These are phyloP conservation scores for Drosophila kohkoa DNA, from an alignment of 1,140 invertebrate species.

Conservation along the genomic window DNA sequence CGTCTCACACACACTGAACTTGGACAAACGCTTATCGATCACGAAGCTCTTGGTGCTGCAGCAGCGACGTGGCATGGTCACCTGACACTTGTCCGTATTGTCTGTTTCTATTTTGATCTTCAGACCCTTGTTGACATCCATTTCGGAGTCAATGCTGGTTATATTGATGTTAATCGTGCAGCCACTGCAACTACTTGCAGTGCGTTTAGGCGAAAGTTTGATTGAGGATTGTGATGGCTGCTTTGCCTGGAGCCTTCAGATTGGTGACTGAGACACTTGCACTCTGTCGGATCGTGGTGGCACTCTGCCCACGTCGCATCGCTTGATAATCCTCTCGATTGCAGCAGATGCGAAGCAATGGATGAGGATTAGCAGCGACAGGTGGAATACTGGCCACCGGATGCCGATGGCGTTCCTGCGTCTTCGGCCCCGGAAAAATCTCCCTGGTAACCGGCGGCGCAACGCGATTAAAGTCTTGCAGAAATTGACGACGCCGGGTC, in stretches of 20 bases:
- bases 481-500: slow-evolving; percentile 44
- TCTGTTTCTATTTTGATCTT: slow-evolving; percentile 68
- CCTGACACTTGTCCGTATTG: slow-evolving; percentile 42
- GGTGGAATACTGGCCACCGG: neutral
- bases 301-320: slow-evolving; percentile 35
- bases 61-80: neutral
- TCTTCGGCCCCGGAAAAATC: neutral
- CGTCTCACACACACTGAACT: slow-evolving; percentile 35
- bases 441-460: neutral
- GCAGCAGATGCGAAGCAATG: slow-evolving; percentile 48
- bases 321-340: slow-evolving; percentile 37
- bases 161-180: slow-evolving; percentile 77
- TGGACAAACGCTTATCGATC: slow-evolving; percentile 71
- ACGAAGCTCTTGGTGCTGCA: slow-evolving; percentile 28
- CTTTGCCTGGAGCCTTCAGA: neutral
- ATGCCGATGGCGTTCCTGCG: neutral
- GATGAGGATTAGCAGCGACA: slow-evolving; percentile 21
- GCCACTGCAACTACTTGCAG: slow-evolving; percentile 44
- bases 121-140: slow-evolving; percentile 48
- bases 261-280: slow-evolving; percentile 9
- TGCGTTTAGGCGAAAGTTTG: slow-evolving; percentile 18
- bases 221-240: slow-evolving; percentile 14
- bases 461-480: slow-evolving; percentile 41
- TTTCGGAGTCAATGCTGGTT: slow-evolving; percentile 31
- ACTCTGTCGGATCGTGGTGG: slow-evolving; percentile 4